phyloP scores from a whole-genome alignment of 1,140 invertebrate genomes.

The Drosophila leontia region DNA sequence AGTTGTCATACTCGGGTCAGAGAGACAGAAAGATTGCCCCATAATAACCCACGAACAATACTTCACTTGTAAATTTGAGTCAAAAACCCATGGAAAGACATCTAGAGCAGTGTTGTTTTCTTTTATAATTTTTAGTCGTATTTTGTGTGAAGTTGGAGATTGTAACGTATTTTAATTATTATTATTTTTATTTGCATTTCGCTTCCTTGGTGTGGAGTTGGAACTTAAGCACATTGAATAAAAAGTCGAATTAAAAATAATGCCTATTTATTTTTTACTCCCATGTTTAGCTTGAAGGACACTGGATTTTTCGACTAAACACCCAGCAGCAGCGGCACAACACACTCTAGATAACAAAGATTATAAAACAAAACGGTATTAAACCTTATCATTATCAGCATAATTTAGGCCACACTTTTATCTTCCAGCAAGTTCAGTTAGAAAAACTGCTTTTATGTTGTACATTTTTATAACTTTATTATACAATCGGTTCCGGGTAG shows the following conservation, averaged over 20 bases:
- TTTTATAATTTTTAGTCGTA: slow-evolving; percentile 39
- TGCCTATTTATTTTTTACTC: background rate
- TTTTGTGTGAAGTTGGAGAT: slow-evolving; percentile 37
- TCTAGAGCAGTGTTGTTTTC: slow-evolving; percentile 29
- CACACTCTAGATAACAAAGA: slow-evolving; percentile 47
- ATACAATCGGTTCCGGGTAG: slow-evolving; percentile 52
- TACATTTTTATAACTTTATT: slow-evolving; percentile 73
- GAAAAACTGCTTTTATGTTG: slow-evolving; percentile 5
- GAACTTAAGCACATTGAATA: slow-evolving; percentile 68
- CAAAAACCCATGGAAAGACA: slow-evolving; percentile 40
- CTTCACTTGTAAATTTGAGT: slow-evolving; percentile 65
- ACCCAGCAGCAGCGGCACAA: background rate
- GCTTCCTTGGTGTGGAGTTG: slow-evolving; percentile 50
- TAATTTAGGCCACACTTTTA: slow-evolving; percentile 7
- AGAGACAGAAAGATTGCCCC: slow-evolving; percentile 11
- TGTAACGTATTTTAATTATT: slow-evolving; percentile 38
- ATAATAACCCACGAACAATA: slow-evolving; percentile 49
- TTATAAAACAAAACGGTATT: slow-evolving; percentile 17
- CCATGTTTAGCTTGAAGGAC: slow-evolving; percentile 53
- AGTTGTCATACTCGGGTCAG: slow-evolving; percentile 57
- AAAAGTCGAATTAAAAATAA: slow-evolving; percentile 41
- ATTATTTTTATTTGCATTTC: slow-evolving; percentile 63
- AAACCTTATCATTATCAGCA: slow-evolving; percentile 49
- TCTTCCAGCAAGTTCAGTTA: background rate
- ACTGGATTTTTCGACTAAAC: slow-evolving; percentile 58